Evolutionary conservation across 2,888 invertebrate species (phyloP), one percentile per base, ranked within the genome.

Genomic region (Leptopilina myrica): DNA sequence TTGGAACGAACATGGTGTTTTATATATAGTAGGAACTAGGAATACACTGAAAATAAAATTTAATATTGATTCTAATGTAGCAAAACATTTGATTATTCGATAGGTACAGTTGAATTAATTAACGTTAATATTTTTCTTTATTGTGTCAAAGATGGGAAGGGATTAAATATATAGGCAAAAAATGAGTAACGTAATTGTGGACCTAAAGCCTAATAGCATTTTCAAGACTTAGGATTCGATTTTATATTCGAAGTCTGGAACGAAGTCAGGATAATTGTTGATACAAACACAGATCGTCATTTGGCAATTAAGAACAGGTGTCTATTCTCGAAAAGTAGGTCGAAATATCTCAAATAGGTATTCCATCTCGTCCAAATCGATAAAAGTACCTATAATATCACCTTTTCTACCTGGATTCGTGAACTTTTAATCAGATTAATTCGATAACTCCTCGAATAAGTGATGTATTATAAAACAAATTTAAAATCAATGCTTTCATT

Each of bases 311-410:
- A 56, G 73, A 53, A 73, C 73, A 73, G 5, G 56, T 73, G 73
- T 73, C n/a, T 73, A 56, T 73, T 73, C 33, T 73, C 56, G 33
- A 73, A 26, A 73, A 73, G 73, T 73, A 40, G 33, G 73, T 56
- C 56, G 33, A 15, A 56, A 9, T 56, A 33, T 73, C 11, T 40
- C 33, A 53, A 73, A 56, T 56, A 56, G 56, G 73, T 69, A 69
- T 0, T 8, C 12, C 33, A 56, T 56, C 73, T 33, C 56, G 5
- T n/a, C 33, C 56, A 56, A 33, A 73, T 73, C 56, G 33, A 73
- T 73, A 14, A 20, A 12, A 53, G 20, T 69, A 46, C 15, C n/a
- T 59, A 62, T 62, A 56, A 73, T 56, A 53, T 49, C 5, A 56
- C 9, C 26, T 73, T 56, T n/a, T n/a, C n/a, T 40, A 33, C 56